These are phyloP conservation scores for Cyphomyrus plagiostoma DNA, from an alignment of 2,113 vertebrate species.

Conservation along the genomic window DNA sequence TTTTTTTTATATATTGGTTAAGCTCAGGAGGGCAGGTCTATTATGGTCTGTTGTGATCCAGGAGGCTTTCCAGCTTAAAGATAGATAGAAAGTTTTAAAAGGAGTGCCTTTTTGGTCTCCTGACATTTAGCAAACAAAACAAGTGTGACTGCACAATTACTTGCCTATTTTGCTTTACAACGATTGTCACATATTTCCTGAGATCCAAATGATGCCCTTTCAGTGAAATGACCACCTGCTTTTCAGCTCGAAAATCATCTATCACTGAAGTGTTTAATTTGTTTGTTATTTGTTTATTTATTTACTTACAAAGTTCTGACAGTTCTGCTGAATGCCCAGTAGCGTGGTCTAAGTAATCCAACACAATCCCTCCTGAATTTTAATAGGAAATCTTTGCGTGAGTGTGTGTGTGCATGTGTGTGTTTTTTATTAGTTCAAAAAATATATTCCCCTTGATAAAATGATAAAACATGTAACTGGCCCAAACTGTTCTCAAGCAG, in stretches of 20 bases:
- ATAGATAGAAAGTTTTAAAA: conserved; percentile 11
- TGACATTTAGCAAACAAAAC: conserved; percentile 9
- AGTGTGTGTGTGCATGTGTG: neutral
- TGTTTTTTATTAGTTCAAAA: neutral
- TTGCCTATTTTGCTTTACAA: neutral
- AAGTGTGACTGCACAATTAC: neutral
- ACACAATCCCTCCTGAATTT: neutral
- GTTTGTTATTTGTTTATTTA: conserved; percentile 57
- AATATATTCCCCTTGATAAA: neutral
- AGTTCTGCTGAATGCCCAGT: conserved; percentile 16
- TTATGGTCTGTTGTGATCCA: neutral
- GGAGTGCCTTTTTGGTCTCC: neutral
- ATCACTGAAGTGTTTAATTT: conserved; percentile 60
- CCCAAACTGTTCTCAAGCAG: neutral
- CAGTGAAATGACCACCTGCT: conserved; percentile 39
- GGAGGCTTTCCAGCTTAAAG: conserved; percentile 1
- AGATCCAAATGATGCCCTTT: conserved; percentile 1
- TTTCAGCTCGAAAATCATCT: conserved; percentile 69
- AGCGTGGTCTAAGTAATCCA: neutral
- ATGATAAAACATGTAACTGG: neutral
- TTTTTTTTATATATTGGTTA: neutral
- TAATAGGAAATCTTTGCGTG: neutral
- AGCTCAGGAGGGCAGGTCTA: neutral
- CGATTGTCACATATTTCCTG: neutral
- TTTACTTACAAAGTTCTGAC: conserved; percentile 65